Evolutionary conservation across 2,113 vertebrate species (phyloP), one percentile per base, ranked within the genome.

Genomic region (Cervus canadensis): DNA sequence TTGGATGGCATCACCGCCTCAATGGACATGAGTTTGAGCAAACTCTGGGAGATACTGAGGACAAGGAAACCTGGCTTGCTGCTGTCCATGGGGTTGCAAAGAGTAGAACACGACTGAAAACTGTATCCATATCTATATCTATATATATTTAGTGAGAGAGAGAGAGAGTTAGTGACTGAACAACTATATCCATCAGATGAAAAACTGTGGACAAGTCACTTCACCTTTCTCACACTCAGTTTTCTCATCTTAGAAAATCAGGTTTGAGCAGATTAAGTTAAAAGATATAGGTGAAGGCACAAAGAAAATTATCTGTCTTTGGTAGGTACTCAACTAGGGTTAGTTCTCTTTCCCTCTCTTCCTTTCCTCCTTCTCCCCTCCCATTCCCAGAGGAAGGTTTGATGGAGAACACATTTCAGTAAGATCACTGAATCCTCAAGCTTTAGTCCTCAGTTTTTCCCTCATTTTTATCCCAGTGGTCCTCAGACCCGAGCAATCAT

Each of bases 161-260:
- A 67, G 33, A 21, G 19, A 71, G n/a, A 40, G n/a, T 71, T 76
- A 43, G 36, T 76, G 36, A 76, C 71, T 76, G 71, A 76, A 43
- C 36, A 43, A 76, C 23, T 25, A 43, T n/a, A 28, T 40, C 67
- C 36, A 43, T 48, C n/a, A 57, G 36, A 13, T 26, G 21, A 78
- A 9, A 50, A 64, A 30, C 84, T 82, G 57, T 78, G n/a, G 30
- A 54, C 60, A 36, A 76, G 28, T 48, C n/a, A 43, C 19, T 78
- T 0, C 26, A 54, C 12, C 45, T 23, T 87, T 40, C 48, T 0
- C 19, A 23, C 21, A 25, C 21, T 71, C 23, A 16, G 28, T 45
- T 30, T 97, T 78, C 23, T 94, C 67, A 81, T 79, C 33, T 74
- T 28, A 50, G 21, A 93, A 87, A 62, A 91, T 25, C 10, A 25